Evolutionary conservation across 2,797 vertebrate genomes (phyloP), one percentile per base, ranked within the genome.

Genomic region (Coregonus sp.): DNA sequence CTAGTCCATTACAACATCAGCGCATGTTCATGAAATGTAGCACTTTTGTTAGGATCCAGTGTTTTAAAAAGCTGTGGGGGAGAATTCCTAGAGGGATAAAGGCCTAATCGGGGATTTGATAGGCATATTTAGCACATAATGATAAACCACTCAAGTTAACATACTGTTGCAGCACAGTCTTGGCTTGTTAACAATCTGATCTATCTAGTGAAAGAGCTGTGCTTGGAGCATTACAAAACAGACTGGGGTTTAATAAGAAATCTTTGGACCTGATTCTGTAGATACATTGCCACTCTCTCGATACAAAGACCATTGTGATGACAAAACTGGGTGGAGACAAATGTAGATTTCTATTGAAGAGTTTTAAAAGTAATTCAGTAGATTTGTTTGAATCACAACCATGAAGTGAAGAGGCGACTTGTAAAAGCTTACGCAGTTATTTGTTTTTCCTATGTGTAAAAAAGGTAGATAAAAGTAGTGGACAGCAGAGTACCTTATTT

Each of bases 401-500:
- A 86, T 84, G 84, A 92, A 67, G 65, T 52, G 69, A 75, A 89
- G 87, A 90, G 82, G 86, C 31, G 74, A 90, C 87, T 69, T 88
- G 86, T 92, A 86, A 88, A 91, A 47, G 40, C 40, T 1, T 47
- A 47, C 31, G 31, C 40, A 78, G 85, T 87, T 88, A 81, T 91
- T 92, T 92, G 86, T 92, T 89, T 82, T 91, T 91, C 81, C 51
- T 88, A 85, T 78, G 86, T 93, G 87, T 92, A 91, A 87, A 93
- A 89, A 82, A 81, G 35, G 74, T 93, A 93, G 91, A 88, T 89
- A 84, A 92, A 90, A 92, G 87, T 89, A 92, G 91, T 91, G 90
- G 90, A 89, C 82, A 92, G 87, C 91, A 93, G 91, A 94, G 90
- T 91, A 92, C 87, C 91, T 92, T 95, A 95, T 95, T 95, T 95